Conservation (phyloP, 2,113 vertebrate species). For the human region DNA sequence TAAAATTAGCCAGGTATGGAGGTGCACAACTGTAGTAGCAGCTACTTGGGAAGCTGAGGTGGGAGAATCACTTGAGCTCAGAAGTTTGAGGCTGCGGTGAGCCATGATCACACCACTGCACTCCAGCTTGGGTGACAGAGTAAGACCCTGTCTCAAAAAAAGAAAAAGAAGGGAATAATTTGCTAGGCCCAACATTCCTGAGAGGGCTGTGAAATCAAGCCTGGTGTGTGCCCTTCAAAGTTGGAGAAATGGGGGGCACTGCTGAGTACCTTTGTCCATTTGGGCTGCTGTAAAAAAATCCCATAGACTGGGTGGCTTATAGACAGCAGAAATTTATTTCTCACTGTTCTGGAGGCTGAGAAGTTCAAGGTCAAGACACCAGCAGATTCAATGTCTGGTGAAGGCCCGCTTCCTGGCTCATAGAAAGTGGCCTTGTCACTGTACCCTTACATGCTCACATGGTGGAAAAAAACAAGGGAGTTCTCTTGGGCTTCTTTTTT, state of each 20-base stretch:
- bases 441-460: too few relatives aligned
- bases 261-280: background rate
- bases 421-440: background rate
- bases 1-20: too few relatives aligned
- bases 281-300: background rate
- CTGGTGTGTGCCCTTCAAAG: background rate
- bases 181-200: rapidly evolving
- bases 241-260: rapidly evolving
- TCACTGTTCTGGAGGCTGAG: background rate
- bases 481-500: background rate
- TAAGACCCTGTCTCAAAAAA: too few relatives aligned
- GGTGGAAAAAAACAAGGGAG: too few relatives aligned
- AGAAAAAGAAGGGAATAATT: too few relatives aligned
- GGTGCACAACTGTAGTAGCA: too few relatives aligned
- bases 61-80: too few relatives aligned
- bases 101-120: too few relatives aligned
- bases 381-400: background rate
- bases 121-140: too few relatives aligned
- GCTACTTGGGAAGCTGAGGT: too few relatives aligned
- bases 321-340: background rate
- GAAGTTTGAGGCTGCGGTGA: too few relatives aligned
- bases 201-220: rapidly evolving
- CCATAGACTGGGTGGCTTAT: background rate
- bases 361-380: background rate
- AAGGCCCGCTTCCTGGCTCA: background rate